Percentiles rank a stretch among this genome's conserved stretches.
These are phyloP conservation scores for Platyura marginata DNA, from an alignment of 1,140 invertebrate genomes.

Conservation along the genomic window DNA sequence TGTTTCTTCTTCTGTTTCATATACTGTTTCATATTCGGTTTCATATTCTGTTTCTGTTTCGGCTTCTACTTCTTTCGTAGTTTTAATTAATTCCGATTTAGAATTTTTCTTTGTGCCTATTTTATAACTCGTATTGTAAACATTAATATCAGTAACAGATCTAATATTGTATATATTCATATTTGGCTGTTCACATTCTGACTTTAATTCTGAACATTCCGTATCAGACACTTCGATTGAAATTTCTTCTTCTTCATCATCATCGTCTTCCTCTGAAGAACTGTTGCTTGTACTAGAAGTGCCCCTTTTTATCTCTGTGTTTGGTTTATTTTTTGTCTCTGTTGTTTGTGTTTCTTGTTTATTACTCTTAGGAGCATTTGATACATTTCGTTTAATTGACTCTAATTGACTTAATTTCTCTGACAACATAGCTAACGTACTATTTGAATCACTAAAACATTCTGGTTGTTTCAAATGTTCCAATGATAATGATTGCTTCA, in stretches of 20 bases:
- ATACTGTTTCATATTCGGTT: neutral
- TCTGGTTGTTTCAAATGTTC: neutral
- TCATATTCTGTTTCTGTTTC: neutral
- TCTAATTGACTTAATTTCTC: too few relatives aligned
- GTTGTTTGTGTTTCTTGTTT: too few relatives aligned
- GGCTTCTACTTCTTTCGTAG: neutral
- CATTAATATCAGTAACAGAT: too few relatives aligned
- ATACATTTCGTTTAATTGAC: too few relatives aligned
- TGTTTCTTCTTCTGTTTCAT: constrained; percentile 19
- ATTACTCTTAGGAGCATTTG: too few relatives aligned
- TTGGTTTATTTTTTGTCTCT: neutral
- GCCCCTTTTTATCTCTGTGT: neutral
- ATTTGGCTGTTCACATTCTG: too few relatives aligned
- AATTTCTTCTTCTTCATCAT: too few relatives aligned
- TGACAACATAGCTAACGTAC: neutral
- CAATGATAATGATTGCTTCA: neutral
- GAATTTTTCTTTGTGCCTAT: neutral
- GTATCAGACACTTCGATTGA: too few relatives aligned
- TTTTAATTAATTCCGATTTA: neutral
- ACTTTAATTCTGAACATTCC: too few relatives aligned
- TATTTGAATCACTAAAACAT: neutral
- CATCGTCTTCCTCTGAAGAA: too few relatives aligned
- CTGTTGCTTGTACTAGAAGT: neutral
- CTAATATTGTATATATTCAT: too few relatives aligned
- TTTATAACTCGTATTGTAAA: too few relatives aligned